Base-by-base conservation (phyloP, 2,113 vertebrate genomes). In the Butorides virescens region DNA sequence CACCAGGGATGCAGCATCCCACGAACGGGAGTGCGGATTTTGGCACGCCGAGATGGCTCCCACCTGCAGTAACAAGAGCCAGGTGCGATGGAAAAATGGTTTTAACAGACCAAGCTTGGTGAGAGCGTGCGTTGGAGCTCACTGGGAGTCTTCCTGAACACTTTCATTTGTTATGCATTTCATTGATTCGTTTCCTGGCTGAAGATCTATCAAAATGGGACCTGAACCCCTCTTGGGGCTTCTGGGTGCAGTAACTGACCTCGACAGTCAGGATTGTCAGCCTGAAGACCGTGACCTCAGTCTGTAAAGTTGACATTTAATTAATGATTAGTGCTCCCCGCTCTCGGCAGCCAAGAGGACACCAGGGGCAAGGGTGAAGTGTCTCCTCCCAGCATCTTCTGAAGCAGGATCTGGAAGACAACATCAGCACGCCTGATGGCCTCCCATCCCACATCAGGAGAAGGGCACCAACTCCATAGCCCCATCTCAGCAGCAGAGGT, bases 341-440 rank as follows among this genome's bases (percentile, higher is more conserved):
- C 22, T 47, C 8, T 47, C 14, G 19, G 25, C 49, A 88, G 53
- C 3, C 39, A 85, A 56, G 58, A 82, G 11, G 11, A 71, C 14
- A 11, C 21, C 14, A 39, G 66, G 22, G 23, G 8, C 19, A 76
- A 42, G 42, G 39, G 34, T 83, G 53, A 72, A 65, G 68, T 1
- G 1, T 62, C 46, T 93, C 67, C 58, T 76, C 0, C 0, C 22
- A 47, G 58, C 62, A 52, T 3, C 72, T 72, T 53, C 36, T 53
- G 53, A 70, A 90, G 37, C 61, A 76, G 76, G 47, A 47, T 46
- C 56, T 67, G 75, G 39, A 59, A 72, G 63, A 56, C 36, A 46
- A 65, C 0, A 0, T 26, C 6, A 9, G 6, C 12, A 29, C 32
- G 23, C n/a, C n/a, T 34, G 29, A 7, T 37, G 39, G 47, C 6